Base-by-base conservation (phyloP, 2,113 vertebrate genomes). In the Sturnus vulgaris region DNA sequence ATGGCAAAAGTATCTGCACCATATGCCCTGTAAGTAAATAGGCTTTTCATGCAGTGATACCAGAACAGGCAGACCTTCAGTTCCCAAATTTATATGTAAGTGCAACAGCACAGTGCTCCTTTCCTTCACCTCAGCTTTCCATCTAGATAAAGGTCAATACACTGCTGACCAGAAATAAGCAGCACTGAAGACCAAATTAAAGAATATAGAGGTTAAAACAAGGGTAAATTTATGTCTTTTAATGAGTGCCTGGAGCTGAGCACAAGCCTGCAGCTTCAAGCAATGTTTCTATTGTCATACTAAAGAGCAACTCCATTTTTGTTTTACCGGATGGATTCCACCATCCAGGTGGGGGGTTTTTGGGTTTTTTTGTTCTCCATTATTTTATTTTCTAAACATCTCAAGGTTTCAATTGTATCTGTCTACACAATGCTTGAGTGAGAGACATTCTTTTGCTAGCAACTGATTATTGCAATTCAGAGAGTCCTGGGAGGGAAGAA, bases 191-290 rank as follows among this genome's bases (percentile, higher is more conserved):
- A 87, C 25, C 23, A 70, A 89, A 49, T 61, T 95, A 90, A 96
- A 80, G 53, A 94, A 92, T 82, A 70, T 2, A 86, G 72, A 90
- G 69, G 79, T 97, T 88, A 94, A 96, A 96, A 91, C 52, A 78
- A 87, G 84, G 47, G 50, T 56, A 90, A 95, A 91, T 70, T n/a
- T 78, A 75, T 56, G 35, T 69, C 33, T 86, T 94, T 90, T 90
- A 86, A 92, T 66, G 82, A 92, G 33, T 10, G 18, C 9, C 30
- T 52, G 30, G 50, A 90, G 65, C 56, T 40, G 35, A 77, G 70
- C 40, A 64, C 50, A 85, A 82, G 63, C 46, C 72, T 47, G 16
- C 14, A 73, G 20, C 47, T 92, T 89, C 31, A 57, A 84, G 76
- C 23, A 68, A 22, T 30, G 35, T 68, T 86, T 70, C 71, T 86